phyloP scores from a whole-genome alignment of 2,797 vertebrate genomes.

The Peromyscus aztecus region DNA sequence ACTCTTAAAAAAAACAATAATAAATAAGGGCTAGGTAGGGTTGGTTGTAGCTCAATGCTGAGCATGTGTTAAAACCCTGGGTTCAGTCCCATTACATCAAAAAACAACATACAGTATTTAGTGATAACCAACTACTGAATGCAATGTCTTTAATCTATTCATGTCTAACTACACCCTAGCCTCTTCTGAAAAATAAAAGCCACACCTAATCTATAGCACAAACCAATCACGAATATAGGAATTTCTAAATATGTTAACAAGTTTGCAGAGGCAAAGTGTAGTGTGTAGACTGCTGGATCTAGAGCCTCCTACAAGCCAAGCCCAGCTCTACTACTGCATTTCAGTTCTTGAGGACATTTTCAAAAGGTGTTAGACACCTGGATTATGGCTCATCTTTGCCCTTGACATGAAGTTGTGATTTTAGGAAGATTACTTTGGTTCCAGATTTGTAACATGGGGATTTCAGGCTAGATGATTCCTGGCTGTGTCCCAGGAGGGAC shows the following conservation, averaged over 20 bases:
- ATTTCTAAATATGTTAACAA: slow-evolving; percentile 44
- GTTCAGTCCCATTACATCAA: neutral
- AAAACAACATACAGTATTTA: neutral
- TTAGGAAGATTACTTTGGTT: slow-evolving; percentile 2
- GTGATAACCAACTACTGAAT: neutral
- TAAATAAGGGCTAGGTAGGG: neutral
- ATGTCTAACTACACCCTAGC: neutral
- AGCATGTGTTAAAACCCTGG: neutral
- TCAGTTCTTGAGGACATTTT: neutral
- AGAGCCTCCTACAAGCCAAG: neutral
- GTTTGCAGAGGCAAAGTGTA: neutral
- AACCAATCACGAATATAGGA: neutral
- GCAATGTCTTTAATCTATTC: neutral
- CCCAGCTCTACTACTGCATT: neutral
- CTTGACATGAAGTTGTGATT: neutral
- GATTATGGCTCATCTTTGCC: neutral
- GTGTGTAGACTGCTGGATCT: neutral
- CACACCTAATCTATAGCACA: neutral
- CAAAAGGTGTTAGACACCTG: neutral
- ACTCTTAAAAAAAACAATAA: neutral
- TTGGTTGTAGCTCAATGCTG: neutral
- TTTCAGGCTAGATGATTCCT: neutral
- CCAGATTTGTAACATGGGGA: neutral
- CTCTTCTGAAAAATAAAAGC: slow-evolving; percentile 42
- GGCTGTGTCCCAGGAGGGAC: neutral